phyloP scores from a whole-genome alignment of 2,797 vertebrate genomes.

The Eulemur mongoz region DNA sequence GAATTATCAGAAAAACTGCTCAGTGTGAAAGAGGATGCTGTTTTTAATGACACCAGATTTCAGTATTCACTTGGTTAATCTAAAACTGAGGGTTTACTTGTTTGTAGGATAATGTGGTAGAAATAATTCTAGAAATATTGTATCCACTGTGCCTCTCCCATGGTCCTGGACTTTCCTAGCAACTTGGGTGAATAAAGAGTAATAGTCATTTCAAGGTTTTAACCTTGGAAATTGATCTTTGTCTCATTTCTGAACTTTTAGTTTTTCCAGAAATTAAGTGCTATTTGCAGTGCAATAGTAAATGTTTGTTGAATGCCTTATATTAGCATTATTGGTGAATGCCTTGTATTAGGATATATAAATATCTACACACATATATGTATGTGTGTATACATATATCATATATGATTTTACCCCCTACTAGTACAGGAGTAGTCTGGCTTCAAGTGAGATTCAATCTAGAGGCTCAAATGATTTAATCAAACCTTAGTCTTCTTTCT shows the following conservation, averaged over 20 bases:
- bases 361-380: background rate
- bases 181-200: background rate
- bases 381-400: background rate
- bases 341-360: background rate
- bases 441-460: background rate
- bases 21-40: background rate
- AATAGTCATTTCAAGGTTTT: background rate
- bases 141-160: background rate
- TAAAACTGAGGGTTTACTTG: background rate
- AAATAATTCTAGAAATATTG: constrained; percentile 13
- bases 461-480: background rate
- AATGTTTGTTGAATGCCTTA: background rate
- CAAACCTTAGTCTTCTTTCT: constrained; percentile 24
- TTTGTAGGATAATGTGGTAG: background rate
- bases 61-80: background rate
- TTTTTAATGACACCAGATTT: background rate
- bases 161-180: background rate
- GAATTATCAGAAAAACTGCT: background rate
- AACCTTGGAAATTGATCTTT: background rate
- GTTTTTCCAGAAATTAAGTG: background rate
- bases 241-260: background rate
- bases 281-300: background rate
- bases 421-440: background rate
- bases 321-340: background rate
- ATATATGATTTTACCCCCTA: background rate